phyloP scores from a whole-genome alignment of 2,888 invertebrate genomes.

The Dastarcus helophoroides region DNA sequence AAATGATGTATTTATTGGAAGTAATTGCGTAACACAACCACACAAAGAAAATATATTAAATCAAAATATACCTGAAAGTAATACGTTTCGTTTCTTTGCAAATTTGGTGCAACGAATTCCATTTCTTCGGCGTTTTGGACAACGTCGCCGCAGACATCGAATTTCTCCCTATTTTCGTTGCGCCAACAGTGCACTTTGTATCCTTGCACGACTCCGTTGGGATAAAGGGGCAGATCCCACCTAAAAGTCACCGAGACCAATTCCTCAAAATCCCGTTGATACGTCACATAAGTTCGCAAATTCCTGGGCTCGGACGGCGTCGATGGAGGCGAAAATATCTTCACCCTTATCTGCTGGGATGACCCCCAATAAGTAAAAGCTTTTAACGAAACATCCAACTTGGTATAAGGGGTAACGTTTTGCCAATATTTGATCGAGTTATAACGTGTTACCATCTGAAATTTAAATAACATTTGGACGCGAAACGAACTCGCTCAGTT shows the following conservation, averaged over 20 bases:
- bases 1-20: too few relatives aligned
- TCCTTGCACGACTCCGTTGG: conserved; percentile 63
- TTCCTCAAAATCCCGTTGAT: conserved; percentile 30
- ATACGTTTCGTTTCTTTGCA: conserved; percentile 52
- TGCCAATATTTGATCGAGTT: conserved; percentile 43
- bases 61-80: conserved; percentile 47
- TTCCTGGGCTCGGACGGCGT: conserved; percentile 64
- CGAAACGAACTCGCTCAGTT: too few relatives aligned
- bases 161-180: conserved; percentile 34
- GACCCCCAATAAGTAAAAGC: conserved; percentile 80
- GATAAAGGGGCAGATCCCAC: conserved; percentile 65
- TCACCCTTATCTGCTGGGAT: conserved; percentile 49
- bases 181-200: conserved; percentile 66
- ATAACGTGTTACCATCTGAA: conserved; percentile 42
- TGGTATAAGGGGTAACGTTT: conserved; percentile 54
- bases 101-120: conserved; percentile 45
- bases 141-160: conserved; percentile 43
- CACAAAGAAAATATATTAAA: too few relatives aligned
- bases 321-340: conserved; percentile 67
- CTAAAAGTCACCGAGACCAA: conserved; percentile 47
- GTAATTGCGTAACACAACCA: too few relatives aligned
- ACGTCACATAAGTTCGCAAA: conserved; percentile 62
- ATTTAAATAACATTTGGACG: background rate
- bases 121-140: conserved; percentile 40
- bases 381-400: conserved; percentile 60